These are phyloP conservation scores for Protonibea diacanthus DNA, from an alignment of 2,797 vertebrate genomes.

Conservation along the genomic window DNA sequence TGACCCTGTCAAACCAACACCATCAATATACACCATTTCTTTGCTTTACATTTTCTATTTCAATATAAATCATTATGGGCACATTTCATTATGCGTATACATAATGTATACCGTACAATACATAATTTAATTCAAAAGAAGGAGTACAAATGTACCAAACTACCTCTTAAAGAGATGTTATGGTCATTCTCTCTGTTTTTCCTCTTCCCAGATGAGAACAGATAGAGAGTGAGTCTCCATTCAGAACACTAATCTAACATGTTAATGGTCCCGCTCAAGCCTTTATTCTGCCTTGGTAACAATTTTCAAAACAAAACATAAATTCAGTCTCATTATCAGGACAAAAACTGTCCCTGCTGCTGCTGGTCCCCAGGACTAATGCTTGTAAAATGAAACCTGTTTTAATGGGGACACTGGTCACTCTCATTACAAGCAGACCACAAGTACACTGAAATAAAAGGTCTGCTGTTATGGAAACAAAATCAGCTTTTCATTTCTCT, in stretches of 20 bases:
- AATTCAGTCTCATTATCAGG: slow-evolving; percentile 14
- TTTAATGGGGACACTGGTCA: neutral
- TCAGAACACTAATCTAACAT: slow-evolving; percentile 4
- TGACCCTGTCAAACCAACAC: no score
- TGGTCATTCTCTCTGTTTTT: neutral
- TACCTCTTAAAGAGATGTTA: neutral
- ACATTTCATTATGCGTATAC: neutral
- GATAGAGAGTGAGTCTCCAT: slow-evolving; percentile 8
- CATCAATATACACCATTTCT: no score
- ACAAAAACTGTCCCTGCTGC: slow-evolving; percentile 5
- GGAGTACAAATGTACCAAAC: neutral
- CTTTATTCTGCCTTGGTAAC: neutral
- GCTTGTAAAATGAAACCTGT: slow-evolving; percentile 14
- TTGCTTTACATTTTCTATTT: neutral
- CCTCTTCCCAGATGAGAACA: neutral
- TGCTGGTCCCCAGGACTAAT: neutral
- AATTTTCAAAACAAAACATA: slow-evolving; percentile 25
- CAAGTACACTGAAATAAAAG: neutral
- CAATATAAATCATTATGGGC: neutral
- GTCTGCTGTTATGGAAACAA: slow-evolving; percentile 18
- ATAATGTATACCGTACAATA: neutral
- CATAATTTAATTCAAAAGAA: neutral
- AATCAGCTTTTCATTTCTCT: neutral
- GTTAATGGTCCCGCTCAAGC: neutral
- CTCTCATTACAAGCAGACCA: neutral